Evolutionary conservation across 2,888 invertebrate genomes (phyloP), one percentile per base, ranked within the genome.

Genomic region (Noctua janthe): DNA sequence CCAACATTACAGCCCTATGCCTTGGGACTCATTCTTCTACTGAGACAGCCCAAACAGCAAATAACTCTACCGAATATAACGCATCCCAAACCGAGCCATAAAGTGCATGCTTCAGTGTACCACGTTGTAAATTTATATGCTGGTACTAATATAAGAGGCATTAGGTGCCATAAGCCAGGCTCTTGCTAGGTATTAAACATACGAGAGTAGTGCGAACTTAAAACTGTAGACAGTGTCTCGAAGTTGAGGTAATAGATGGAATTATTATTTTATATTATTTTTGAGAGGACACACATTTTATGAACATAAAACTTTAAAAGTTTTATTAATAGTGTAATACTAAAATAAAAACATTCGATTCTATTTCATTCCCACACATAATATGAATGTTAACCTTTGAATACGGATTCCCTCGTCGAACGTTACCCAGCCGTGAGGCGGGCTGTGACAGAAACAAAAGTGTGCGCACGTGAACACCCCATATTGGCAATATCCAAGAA

Each of bases 401-500:
- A 86, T 74, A 83, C 71, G 35, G 71, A 82, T 82, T 88, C 88
- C 87, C 84, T 74, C 47, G 80, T 79, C 62, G 77, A 87, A 88
- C 77, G 82, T 84, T 78, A 87, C 71, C 85, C 81, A 85, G 70
- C 78, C 87, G 82, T 83, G 81, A 85, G 85, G 71, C 91, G 87
- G 90, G 90, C 93, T 94, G 92, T 93, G 93, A 93, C 92, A 94
- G 94, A 96, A 95, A 96, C 95, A 95, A 96, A 95, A 95, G 93
- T 92, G 91, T 86, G 93, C 93, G 93, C 95, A 95, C 95, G 95
- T 94, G 95, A 95, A 93, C 95, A 93, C 92, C 92, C 93, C 93
- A 94, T 96, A 97, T 96, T 96, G 96, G 94, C 96, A 96, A 97
- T 97, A 96, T 96, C 95, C 95, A 95, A 95, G 96, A 95, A 95